These are phyloP conservation scores for Sebastes dallii DNA, from an alignment of 2,797 vertebrate species.

Conservation along the genomic window DNA sequence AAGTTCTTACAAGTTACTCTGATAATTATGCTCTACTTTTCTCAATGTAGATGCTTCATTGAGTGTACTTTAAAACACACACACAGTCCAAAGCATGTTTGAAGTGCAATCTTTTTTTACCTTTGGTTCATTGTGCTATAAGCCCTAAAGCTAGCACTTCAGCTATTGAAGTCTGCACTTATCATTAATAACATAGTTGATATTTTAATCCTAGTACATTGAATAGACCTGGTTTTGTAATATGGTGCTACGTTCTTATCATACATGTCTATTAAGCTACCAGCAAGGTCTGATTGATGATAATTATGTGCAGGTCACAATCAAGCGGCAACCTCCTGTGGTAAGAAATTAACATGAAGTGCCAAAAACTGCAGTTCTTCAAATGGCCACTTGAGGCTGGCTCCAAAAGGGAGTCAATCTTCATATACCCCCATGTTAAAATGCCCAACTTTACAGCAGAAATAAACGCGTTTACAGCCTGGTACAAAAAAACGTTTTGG, in stretches of 20 bases:
- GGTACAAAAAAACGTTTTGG: too few relatives aligned
- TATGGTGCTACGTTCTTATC: not conserved
- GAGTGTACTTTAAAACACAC: too few relatives aligned
- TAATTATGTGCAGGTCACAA: not conserved
- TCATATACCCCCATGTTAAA: too few relatives aligned
- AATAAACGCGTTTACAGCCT: too few relatives aligned
- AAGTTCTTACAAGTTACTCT: constrained; percentile 4
- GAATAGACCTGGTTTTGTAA: not conserved
- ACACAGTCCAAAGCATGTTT: not conserved
- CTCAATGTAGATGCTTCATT: not conserved
- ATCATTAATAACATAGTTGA: not conserved
- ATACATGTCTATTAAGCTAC: not conserved
- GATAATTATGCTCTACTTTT: not conserved
- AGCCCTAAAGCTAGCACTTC: not conserved
- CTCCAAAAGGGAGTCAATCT: too few relatives aligned
- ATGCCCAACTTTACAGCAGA: too few relatives aligned
- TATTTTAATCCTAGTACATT: not conserved
- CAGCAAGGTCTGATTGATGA: constrained; percentile 7
- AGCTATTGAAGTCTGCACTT: not conserved
- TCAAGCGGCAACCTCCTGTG: too few relatives aligned
- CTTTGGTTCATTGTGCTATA: not conserved
- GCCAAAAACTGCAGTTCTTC: too few relatives aligned
- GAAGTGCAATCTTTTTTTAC: not conserved
- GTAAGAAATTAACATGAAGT: too few relatives aligned
- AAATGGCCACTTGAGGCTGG: too few relatives aligned